Evolutionary conservation across 2,797 vertebrate genomes (phyloP).

Genomic region (Acestrorhynchus altus): DNA sequence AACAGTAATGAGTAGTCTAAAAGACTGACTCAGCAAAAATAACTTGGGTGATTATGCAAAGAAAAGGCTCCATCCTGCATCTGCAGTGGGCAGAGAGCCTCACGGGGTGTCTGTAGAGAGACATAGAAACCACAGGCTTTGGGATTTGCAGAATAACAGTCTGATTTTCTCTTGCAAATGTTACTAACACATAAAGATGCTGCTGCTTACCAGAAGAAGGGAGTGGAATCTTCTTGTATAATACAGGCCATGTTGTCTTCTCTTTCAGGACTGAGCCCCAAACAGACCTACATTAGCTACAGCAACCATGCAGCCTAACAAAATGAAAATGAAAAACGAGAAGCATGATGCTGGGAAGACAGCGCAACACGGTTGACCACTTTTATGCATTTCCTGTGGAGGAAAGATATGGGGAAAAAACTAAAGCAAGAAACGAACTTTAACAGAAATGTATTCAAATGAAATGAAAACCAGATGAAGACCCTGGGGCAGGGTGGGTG

Average conservation of each 20-base stretch:
- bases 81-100: background rate
- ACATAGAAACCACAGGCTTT: background rate
- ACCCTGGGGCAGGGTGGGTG: too few relatives aligned
- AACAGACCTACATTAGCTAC: conserved; percentile 98
- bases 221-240: background rate
- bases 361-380: conserved; percentile 48
- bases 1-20: conserved; percentile 62
- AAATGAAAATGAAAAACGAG: conserved; percentile 63
- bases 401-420: conserved; percentile 14
- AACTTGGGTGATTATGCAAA: conserved; percentile 55
- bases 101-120: background rate
- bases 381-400: conserved; percentile 38
- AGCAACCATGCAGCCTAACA: conserved; percentile 96
- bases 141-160: conserved; percentile 1
- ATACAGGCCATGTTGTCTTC: conserved; percentile 45
- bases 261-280: conserved; percentile 88
- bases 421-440: background rate
- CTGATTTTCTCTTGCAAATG: conserved; percentile 1
- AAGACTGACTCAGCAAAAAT: conserved; percentile 68
- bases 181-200: conserved; percentile 1
- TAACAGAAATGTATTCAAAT: conserved; percentile 44
- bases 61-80: conserved; percentile 22
- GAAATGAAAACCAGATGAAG: conserved; percentile 43
- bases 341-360: conserved; percentile 58
- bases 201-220: conserved; percentile 11